Conservation (phyloP, 2,113 vertebrate species). For the Actenoides hombroni region DNA sequence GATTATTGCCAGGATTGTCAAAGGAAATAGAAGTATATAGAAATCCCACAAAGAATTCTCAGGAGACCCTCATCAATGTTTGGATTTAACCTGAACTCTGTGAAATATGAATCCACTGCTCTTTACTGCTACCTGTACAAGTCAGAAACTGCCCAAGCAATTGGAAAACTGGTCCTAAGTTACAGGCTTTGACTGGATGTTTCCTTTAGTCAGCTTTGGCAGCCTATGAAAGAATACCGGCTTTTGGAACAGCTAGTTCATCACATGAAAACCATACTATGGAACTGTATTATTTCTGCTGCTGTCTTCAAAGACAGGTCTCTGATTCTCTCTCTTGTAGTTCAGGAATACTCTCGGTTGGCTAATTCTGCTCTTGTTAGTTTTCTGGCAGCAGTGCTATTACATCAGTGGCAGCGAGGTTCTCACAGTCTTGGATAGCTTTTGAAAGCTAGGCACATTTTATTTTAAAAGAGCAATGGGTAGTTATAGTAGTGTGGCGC, state of each 20-base stretch:
- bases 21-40: background rate
- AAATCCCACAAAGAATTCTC: slow-evolving; percentile 8
- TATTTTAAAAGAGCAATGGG: background rate
- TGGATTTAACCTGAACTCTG: slow-evolving; percentile 7
- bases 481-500: background rate
- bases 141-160: slow-evolving; percentile 23
- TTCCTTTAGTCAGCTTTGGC: slow-evolving; percentile 46
- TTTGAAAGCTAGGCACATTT: slow-evolving; percentile 23
- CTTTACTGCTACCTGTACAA: slow-evolving; percentile 42
- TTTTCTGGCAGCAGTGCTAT: slow-evolving; percentile 13
- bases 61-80: background rate
- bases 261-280: slow-evolving; percentile 5
- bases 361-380: slow-evolving; percentile 13
- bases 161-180: slow-evolving; percentile 12
- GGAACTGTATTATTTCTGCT: slow-evolving; percentile 20
- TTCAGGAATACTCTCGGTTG: slow-evolving; percentile 16
- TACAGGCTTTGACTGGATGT: slow-evolving; percentile 25
- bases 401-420: slow-evolving; percentile 14
- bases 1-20: background rate
- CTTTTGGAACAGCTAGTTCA: slow-evolving; percentile 21
- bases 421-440: background rate
- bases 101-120: slow-evolving; percentile 28
- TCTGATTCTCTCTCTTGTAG: background rate
- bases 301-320: background rate
- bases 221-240: slow-evolving; percentile 6